Base-by-base conservation (phyloP, 2,797 vertebrate genomes). In the Falco berigora region DNA sequence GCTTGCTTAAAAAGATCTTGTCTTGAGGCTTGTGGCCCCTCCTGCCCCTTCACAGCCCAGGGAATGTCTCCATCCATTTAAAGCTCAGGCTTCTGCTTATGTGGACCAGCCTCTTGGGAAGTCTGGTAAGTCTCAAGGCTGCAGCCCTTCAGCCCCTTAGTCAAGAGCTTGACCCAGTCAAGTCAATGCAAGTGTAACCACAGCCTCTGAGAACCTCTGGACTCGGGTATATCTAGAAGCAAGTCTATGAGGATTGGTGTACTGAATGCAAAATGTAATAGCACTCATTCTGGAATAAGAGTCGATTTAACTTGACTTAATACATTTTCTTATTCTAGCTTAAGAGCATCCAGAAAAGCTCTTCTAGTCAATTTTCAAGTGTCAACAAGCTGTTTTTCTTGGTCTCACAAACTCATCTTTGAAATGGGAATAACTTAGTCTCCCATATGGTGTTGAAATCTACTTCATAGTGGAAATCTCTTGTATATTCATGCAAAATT, bases 301-400 rank as follows among this genome's bases (percentile, higher is more conserved):
- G 42, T n/a, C 68, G 84, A 61, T 82, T 94, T 95, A 75, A n/a
- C 50, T 91, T 88, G 46, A 90, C 49, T 95, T 94, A 92, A 96
- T 95, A 56, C 32, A 28, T 89, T 84, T 85, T 93, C 88, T 89
- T 93, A 67, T 79, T 95, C 88, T 87, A 81, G 86, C 61, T 90
- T 91, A 90, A 93, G 86, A 92, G 67, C 92, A 91, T 83, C 91
- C 94, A 96, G 92, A 89, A 94, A 93, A 93, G 61, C 80, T 93
- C 63, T 64, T 79, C 59, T 69, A 94, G 91, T 96, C 88, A 91
- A 61, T 93, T 93, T 95, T 94, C 88, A 94, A 96, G 94, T 94
- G 92, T 96, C 89, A 96, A 85, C 90, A 93, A 93, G 92, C 96
- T 97, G 95, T 96, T 96, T 94, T 92, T 91, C 96, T 93, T 92